These are phyloP conservation scores for Myzus persicae DNA, from an alignment of 1,140 invertebrate genomes.

Conservation along the genomic window DNA sequence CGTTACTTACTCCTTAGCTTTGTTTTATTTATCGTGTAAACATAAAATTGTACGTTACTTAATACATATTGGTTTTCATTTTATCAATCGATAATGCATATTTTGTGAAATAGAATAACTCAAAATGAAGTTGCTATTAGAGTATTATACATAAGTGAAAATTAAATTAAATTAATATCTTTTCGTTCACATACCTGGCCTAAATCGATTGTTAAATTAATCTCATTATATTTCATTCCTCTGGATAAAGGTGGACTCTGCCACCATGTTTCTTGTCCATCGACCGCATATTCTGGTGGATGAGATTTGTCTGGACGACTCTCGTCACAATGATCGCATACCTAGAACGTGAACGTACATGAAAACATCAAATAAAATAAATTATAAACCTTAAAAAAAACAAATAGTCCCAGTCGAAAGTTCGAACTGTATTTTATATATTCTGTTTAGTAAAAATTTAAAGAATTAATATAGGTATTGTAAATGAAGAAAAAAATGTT, in stretches of 20 bases:
- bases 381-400: not conserved
- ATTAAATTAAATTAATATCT: not conserved
- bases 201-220: slow-evolving; percentile 96
- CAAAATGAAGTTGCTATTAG: not conserved
- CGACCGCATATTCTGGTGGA: slow-evolving; percentile 89
- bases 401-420: not conserved
- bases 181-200: slow-evolving; percentile 77
- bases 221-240: slow-evolving; percentile 94
- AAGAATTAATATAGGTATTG: not conserved
- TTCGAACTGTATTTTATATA: not conserved
- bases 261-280: slow-evolving; percentile 96
- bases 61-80: not conserved
- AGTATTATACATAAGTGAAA: too few relatives aligned
- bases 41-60: not conserved
- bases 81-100: not conserved
- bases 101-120: not conserved
- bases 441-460: not conserved
- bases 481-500: not conserved
- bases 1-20: not conserved
- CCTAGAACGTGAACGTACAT: slow-evolving; percentile 68
- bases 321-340: slow-evolving; percentile 92
- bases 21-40: not conserved
- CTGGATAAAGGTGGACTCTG: slow-evolving; percentile 97
- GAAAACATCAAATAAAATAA: not conserved
- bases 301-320: slow-evolving; percentile 78